A percentile compares a stretch with the other conserved stretches of the same genome.
These are phyloP conservation scores for Tiaroga cobitis DNA, from an alignment of 2,797 vertebrate species.

Conservation along the genomic window DNA sequence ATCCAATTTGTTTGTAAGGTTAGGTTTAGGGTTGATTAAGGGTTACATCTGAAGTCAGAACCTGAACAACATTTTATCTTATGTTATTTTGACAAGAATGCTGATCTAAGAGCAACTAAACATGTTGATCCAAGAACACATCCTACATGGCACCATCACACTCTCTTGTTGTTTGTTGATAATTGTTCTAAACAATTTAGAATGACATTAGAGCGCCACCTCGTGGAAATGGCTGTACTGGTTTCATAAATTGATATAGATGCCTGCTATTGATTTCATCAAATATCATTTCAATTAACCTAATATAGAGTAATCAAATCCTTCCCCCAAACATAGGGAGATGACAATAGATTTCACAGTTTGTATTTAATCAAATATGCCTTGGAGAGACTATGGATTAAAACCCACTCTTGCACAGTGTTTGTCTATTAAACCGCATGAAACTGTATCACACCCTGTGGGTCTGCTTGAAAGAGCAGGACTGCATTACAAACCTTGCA, in stretches of 20 bases:
- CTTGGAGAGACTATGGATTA: constrained; percentile 15
- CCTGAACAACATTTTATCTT: constrained; percentile 8
- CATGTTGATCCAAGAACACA: not conserved
- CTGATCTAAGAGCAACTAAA: not conserved
- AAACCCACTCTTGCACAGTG: not conserved
- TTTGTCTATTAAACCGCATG: constrained; percentile 11
- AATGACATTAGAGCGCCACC: constrained; percentile 64
- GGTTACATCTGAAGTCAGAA: not conserved
- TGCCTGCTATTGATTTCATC: not conserved
- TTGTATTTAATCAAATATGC: constrained; percentile 16
- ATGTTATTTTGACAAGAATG: not conserved
- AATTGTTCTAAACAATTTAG: not conserved
- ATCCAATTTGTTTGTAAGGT: no score
- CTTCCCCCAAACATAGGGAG: not conserved
- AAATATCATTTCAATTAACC: not conserved
- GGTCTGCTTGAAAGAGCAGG: constrained; percentile 1
- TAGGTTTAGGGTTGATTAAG: not conserved
- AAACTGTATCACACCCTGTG: constrained; percentile 10
- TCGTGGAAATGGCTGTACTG: constrained; percentile 63
- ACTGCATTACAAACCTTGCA: constrained; percentile 24
- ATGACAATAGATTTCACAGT: constrained; percentile 3
- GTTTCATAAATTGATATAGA: not conserved
- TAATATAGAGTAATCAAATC: not conserved
- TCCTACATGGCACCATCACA: not conserved
- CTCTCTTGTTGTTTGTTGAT: not conserved